These are phyloP conservation scores for Loripinus fragilis DNA, from an alignment of 2,888 invertebrate species.

Conservation along the genomic window DNA sequence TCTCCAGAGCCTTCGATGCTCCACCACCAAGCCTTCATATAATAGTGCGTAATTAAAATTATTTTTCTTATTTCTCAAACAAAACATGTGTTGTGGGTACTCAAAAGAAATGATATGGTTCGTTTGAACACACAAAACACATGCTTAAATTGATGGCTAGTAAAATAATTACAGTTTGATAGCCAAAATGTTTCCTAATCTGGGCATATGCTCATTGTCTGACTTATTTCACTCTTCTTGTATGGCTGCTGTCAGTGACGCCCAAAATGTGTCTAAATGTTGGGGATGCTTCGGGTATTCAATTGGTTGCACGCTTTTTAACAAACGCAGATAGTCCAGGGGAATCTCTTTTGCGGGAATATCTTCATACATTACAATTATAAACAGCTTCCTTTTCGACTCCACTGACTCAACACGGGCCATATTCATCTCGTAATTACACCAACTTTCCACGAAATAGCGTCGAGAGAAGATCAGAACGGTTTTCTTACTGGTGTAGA, in stretches of 20 bases:
- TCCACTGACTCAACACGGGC: constrained; percentile 45
- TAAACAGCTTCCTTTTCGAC: constrained; percentile 40
- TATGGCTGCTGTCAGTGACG: constrained; percentile 28
- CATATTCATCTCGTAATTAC: constrained; percentile 60
- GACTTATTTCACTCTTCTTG: background rate
- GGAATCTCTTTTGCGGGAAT: constrained; percentile 34
- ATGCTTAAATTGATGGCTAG: too few species aligned
- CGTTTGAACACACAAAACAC: too few species aligned
- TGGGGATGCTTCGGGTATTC: constrained; percentile 42
- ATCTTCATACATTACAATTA: constrained; percentile 46
- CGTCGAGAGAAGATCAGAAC: constrained; percentile 45
- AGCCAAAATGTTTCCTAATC: too few species aligned
- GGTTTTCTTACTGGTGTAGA: constrained; percentile 47
- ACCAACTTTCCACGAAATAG: constrained; percentile 51
- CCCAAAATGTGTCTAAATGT: constrained; percentile 45
- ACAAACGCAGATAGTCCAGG: constrained; percentile 26
- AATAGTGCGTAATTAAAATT: too few species aligned
- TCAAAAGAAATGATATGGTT: too few species aligned
- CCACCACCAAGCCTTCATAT: too few species aligned
- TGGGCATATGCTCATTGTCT: too few species aligned
- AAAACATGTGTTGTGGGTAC: too few species aligned
- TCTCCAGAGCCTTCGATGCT: too few species aligned
- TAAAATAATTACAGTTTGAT: too few species aligned
- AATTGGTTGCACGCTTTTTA: constrained; percentile 28
- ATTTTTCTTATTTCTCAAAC: too few species aligned